A percentile compares a stretch with the other conserved stretches of the same genome.
Conservation (phyloP, 2,888 invertebrate species). For the Philaethria dido region DNA sequence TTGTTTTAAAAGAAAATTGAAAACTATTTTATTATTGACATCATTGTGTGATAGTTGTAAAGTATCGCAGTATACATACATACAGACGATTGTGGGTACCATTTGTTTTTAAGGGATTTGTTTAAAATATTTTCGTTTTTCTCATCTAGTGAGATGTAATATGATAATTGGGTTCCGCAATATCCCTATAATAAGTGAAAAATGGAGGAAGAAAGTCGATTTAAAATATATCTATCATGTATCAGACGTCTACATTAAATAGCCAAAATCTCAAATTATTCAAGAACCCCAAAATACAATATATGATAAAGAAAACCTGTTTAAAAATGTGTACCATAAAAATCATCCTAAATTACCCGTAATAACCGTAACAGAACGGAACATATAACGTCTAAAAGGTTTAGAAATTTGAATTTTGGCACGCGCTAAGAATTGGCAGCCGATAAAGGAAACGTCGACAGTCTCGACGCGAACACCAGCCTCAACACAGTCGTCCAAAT, state of each 20-base stretch:
- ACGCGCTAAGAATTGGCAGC: slow-evolving; percentile 41
- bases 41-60: too few species aligned
- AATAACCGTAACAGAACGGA: slow-evolving; percentile 35
- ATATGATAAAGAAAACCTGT: neutral
- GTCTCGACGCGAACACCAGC: slow-evolving; percentile 19
- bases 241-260: too few species aligned
- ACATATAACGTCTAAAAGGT: slow-evolving; percentile 23
- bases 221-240: too few species aligned
- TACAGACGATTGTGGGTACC: neutral
- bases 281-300: too few species aligned
- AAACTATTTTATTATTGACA: neutral
- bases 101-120: neutral
- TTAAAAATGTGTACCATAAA: neutral
- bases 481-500: slow-evolving; percentile 26
- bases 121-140: too few species aligned
- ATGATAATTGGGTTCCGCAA: too few species aligned
- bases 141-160: too few species aligned
- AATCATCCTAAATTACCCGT: slow-evolving; percentile 15
- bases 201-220: too few species aligned
- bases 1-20: neutral
- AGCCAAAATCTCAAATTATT: too few species aligned
- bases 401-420: slow-evolving; percentile 44
- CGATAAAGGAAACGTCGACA: slow-evolving; percentile 37
- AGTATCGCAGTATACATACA: too few species aligned
- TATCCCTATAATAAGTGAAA: too few species aligned